Base-by-base conservation (phyloP, 2,888 invertebrate species). In the Ectobius pallidus region DNA sequence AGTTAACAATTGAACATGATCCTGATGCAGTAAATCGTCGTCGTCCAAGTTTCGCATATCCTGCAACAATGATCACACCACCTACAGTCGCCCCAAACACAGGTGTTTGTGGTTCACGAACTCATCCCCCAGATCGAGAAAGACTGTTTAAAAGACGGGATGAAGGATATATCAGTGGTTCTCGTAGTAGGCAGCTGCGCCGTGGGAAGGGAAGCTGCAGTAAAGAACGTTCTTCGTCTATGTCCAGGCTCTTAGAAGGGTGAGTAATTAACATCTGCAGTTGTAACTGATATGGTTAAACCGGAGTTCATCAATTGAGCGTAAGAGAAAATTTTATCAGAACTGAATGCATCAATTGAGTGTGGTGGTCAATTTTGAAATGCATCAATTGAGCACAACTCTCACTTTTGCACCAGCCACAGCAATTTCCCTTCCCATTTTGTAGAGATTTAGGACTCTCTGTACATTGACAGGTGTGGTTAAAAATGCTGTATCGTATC, bases 1-100 rank as follows among this genome's bases (percentile, higher is more conserved):
- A 93, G 89, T 84, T 96, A 75, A 96, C 95, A 2, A 93, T 96
- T 79, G 96, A 96, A 82, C 94, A 95, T 81, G 94, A 94, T 81
- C 94, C 96, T 11, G 92, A 92, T 77, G 88, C 92, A 46, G 84
- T 91, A 62, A 86, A 87, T 76, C 86, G 88, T 74, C 77, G 79
- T 55, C 86, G 87, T 73, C 82, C 83, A 20, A 81, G 81, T 65
- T 84, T 83, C 77, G 80, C 84, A 20, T 81, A 83, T 75, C 76
- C 78, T 52, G 79, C 81, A 61, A 79, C 85, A 25, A 30, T 65
- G 44, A 71, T 52, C 69, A 77, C 87, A 73, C 82, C 86, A 22
- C 83, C 85, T 49, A 83, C 85, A 61, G 61, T 25, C 27, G 20
- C 62, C 27, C 25, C 58, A 25, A 58, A 18, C 61, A 58, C 42